Evolutionary conservation across 2,113 vertebrate genomes (phyloP), one percentile per base, ranked within the genome.

Genomic region (Erythrolamprus reginae): DNA sequence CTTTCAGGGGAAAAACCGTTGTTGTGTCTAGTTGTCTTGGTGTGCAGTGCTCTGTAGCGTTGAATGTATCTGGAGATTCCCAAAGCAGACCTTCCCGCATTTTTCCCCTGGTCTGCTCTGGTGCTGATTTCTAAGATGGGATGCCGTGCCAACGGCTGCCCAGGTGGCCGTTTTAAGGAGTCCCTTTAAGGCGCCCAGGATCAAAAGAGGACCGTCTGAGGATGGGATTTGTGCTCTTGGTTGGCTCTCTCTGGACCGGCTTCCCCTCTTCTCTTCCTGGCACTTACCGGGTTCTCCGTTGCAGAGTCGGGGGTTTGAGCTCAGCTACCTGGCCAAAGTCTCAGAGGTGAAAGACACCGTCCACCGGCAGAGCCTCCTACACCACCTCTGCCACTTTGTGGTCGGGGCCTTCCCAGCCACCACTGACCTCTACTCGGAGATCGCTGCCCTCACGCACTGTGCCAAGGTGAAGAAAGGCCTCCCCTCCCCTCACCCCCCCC

Each of bases 271-370:
- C 12, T 70, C 13, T 38, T 70, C 15, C 65, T 38, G 6, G 33
- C 7, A 10, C 33, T 77, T 77, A 42, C 33, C 23, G 38, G 1
- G 0, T 0, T 4, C 88, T 58, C n/a, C 19, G 38, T 97, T 96
- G 94, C 95, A 99, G 99, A 99, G 98, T 84, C 98, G 97, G 89
- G 99, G 98, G 92, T 99, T 99, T 93, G 99, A 99, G 91, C 98
- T 99, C 92, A 95, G 96, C 93, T 99, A 99, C 97, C 96, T 99
- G 97, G 98, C 99, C 97, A 99, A 99, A 95, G 98, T 99, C 91
- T 98, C 98, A 0, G 99, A 99, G 97, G 99, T 99, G 96, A 99
- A 99, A 94, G 99, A 99, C 96, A 99, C 99, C 0, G 98, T 99
- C 47, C 98, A 98, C 65, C 97, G 99, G 61, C 99, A 99, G 96